A percentile compares a stretch with the other conserved stretches of the same genome.
Evolutionary conservation across 1,140 invertebrate genomes (phyloP).

Genomic region (Platorchestia sp.): DNA sequence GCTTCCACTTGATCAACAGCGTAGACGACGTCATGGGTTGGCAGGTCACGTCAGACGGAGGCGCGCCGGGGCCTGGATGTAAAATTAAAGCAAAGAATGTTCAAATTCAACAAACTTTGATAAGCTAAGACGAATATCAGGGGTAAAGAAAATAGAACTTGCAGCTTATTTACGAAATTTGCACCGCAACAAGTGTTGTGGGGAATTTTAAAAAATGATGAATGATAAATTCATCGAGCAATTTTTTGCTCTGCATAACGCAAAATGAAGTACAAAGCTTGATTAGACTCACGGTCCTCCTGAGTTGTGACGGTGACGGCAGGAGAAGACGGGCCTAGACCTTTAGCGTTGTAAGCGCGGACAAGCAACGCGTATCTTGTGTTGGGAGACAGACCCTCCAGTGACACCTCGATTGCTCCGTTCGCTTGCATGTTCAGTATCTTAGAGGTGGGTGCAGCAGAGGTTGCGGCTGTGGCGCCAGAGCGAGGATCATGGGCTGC

Average conservation of each 20-base stretch:
- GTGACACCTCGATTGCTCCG: not conserved
- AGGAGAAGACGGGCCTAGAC: constrained; percentile 89
- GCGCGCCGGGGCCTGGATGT: constrained; percentile 69
- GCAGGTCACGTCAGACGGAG: constrained; percentile 80
- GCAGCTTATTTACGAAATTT: not conserved
- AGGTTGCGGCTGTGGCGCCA: not conserved
- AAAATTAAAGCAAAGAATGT: not conserved
- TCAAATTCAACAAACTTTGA: not conserved
- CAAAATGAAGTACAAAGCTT: not conserved
- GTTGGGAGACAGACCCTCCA: constrained; percentile 63
- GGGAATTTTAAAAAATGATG: no score
- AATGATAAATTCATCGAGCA: no score
- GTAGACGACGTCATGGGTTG: constrained; percentile 82
- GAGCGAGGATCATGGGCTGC: not conserved
- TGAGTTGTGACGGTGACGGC: constrained; percentile 81
- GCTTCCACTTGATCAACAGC: constrained; percentile 82
- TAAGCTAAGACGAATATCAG: not conserved
- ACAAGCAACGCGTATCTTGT: constrained; percentile 87
- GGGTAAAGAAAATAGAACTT: not conserved
- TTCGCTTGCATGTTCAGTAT: not conserved
- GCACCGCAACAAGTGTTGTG: not conserved
- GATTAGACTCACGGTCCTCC: constrained; percentile 75
- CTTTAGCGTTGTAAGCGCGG: constrained; percentile 94
- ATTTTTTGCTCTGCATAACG: no score
- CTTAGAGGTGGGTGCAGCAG: constrained; percentile 57